Conservation (phyloP, 2,113 vertebrate genomes). For the Macrotis lagotis region DNA sequence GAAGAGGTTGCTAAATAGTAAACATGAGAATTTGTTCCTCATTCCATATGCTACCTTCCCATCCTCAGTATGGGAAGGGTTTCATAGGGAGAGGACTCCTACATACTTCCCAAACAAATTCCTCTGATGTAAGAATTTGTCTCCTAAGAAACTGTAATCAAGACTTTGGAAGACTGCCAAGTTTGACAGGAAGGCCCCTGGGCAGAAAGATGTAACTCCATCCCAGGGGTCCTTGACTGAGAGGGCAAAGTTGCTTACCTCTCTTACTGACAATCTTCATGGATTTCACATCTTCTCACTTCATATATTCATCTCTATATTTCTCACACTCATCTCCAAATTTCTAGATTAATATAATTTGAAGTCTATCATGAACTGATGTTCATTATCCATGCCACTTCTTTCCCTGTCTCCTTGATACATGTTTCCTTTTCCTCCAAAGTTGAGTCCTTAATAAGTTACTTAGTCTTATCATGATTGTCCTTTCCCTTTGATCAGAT, state of each 20-base stretch:
- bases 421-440: background rate
- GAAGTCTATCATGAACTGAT: too few species aligned
- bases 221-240: background rate
- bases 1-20: background rate
- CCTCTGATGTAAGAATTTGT: background rate
- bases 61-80: background rate
- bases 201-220: background rate
- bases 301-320: background rate
- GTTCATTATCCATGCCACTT: too few species aligned
- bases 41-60: background rate
- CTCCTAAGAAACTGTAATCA: background rate
- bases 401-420: too few species aligned
- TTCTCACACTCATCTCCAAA: background rate
- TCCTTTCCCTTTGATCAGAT: too few species aligned
- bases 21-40: background rate
- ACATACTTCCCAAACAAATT: background rate
- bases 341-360: background rate
- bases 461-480: background rate
- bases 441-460: constrained; percentile 1
- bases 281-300: background rate
- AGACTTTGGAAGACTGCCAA: background rate
- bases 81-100: background rate
- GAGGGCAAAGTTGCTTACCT: background rate
- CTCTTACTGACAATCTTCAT: background rate
- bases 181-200: background rate